Base-by-base conservation (phyloP, 2,888 invertebrate genomes). In the Lomographa bimaculata region DNA sequence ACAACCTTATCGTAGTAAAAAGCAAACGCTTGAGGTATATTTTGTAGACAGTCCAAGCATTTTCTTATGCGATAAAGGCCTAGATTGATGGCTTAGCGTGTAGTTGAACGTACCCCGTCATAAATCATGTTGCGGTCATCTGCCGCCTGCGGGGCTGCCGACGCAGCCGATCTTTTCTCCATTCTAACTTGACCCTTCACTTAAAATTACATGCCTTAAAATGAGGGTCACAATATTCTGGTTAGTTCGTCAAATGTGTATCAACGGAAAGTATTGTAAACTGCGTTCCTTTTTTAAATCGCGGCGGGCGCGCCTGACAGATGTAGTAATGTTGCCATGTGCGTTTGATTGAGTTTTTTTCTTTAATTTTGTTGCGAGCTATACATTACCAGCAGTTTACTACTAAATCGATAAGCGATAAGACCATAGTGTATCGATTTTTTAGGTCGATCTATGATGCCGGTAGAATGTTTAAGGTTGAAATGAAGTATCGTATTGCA, bases 51-150 rank as follows among this genome's bases (percentile, higher is more conserved):
- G n/a, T n/a, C n/a, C n/a, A 2, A 14, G 7, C 12, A 14, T 9
- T 23, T 14, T 9, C 14, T 25, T 25, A 7, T 6, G 14, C 19
- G 27, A 17, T 18, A 40, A 9, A 11, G 25, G 10, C 12, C 25
- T 18, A 27, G 23, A 43, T 7, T 7, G 27, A 14, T 16, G 11
- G 17, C 25, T 27, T n/a, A 36, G 36, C 11, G 11, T 24, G 37
- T 37, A 37, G 23, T 43, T 32, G 73, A 73, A 62, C 70, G 74
- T 68, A 51, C 53, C 50, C 64, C 60, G 61, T 71, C 79, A 79
- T 86, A 81, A 86, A 85, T 87, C 85, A 85, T 76, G 75, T 63
- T 69, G 78, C 79, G 82, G 85, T 83, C 85, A 84, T 87, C 86
- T 84, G 85, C 85, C 84, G 85, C 87, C 83, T 69, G 80, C 74